Evolutionary conservation across 2,113 vertebrate species (phyloP).

Genomic region (Cervus canadensis): DNA sequence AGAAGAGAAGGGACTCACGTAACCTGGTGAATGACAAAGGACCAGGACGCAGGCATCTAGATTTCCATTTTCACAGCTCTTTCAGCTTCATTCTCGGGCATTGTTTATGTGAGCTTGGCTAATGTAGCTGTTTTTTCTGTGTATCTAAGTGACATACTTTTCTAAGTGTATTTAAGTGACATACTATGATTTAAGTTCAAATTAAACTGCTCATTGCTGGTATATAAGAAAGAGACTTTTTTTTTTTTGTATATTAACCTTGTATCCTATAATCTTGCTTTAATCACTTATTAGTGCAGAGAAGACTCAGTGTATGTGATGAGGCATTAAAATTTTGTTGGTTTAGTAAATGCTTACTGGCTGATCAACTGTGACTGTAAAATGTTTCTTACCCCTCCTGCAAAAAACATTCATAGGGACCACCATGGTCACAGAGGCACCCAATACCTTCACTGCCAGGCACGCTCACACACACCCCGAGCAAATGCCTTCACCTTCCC

Average conservation of each 20-base stretch:
- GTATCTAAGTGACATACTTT: background rate
- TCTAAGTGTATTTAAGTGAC: background rate
- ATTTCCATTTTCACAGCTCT: background rate
- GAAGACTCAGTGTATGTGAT: background rate
- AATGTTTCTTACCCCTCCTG: background rate
- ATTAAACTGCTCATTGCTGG: background rate
- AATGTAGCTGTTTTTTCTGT: background rate
- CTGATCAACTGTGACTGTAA: background rate
- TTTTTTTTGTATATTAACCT: background rate
- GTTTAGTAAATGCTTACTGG: background rate
- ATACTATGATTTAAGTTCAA: background rate
- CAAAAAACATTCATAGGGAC: background rate
- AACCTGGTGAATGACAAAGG: background rate
- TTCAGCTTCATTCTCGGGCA: background rate
- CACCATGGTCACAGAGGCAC: fast-evolving
- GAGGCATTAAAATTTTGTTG: background rate
- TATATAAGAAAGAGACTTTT: background rate
- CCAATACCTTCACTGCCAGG: fast-evolving
- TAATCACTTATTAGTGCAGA: background rate
- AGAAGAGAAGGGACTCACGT: background rate
- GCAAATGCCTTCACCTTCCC: constrained; percentile 60
- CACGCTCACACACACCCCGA: background rate
- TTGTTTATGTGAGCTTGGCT: background rate
- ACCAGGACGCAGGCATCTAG: background rate
- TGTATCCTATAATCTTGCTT: background rate